Conservation (phyloP, 2,113 vertebrate genomes). For the Mugil cephalus region DNA sequence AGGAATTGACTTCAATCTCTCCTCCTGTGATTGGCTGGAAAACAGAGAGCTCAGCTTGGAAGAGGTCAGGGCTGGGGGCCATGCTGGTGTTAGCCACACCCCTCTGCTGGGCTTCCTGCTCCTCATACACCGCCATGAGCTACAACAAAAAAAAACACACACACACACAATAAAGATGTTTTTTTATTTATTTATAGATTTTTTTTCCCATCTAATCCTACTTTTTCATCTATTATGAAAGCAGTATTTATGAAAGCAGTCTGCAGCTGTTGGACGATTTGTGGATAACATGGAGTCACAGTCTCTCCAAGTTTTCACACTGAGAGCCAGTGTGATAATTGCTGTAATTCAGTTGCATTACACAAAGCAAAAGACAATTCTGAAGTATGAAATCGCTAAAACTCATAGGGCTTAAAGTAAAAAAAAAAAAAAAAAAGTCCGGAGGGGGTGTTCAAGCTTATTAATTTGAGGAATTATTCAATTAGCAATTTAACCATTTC, state of each 20-base stretch:
- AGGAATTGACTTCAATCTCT: conserved; percentile 97
- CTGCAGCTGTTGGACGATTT: background rate
- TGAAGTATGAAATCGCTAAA: too few relatives aligned
- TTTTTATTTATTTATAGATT: background rate
- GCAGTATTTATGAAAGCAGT: background rate
- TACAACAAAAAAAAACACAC: conserved; percentile 61
- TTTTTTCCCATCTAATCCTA: background rate
- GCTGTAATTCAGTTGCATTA: background rate
- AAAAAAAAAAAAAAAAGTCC: too few relatives aligned
- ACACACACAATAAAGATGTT: conserved; percentile 14
- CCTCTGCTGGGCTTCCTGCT: conserved; percentile 89
- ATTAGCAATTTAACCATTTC: too few relatives aligned
- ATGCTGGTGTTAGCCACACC: conserved; percentile 70
- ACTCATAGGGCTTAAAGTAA: too few relatives aligned
- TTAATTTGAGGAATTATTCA: too few relatives aligned
- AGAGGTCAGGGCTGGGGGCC: conserved; percentile 88
- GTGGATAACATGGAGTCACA: background rate
- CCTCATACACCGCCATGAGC: conserved; percentile 97
- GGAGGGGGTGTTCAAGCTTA: too few relatives aligned
- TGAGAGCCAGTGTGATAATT: background rate
- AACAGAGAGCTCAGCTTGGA: conserved; percentile 89
- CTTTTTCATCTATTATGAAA: background rate
- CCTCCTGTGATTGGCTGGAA: conserved; percentile 92
- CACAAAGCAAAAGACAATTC: background rate
- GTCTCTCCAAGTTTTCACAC: background rate